Percentiles rank a stretch among this genome's conserved stretches.
These are phyloP conservation scores for Lagorchestes hirsutus DNA, from an alignment of 2,797 vertebrate genomes.

Conservation along the genomic window DNA sequence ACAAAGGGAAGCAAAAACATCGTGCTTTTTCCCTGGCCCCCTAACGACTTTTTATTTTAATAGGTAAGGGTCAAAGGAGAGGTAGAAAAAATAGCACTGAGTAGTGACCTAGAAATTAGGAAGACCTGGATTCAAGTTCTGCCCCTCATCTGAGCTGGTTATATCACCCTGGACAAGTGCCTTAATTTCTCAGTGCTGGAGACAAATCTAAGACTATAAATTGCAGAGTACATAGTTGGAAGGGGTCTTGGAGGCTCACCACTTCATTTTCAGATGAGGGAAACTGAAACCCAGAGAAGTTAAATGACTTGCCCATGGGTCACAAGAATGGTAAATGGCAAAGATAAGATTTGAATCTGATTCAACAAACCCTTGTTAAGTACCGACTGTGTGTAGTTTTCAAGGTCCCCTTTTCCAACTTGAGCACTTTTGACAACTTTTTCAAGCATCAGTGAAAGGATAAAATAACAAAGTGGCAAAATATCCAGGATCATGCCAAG, in stretches of 20 bases:
- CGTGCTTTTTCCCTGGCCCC: not conserved
- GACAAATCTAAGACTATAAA: not conserved
- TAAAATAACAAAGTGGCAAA: not conserved
- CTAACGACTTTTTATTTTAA: not conserved
- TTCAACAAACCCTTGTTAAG: not conserved
- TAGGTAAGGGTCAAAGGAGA: not conserved
- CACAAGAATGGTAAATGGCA: not conserved
- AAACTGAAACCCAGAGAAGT: not conserved
- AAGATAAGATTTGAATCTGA: not conserved
- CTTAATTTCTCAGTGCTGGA: not conserved
- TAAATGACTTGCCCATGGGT: not conserved
- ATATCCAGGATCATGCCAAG: not conserved
- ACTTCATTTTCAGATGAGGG: not conserved
- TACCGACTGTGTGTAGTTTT: not conserved
- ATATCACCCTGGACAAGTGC: not conserved
- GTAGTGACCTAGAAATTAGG: not conserved
- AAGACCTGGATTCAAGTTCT: not conserved
- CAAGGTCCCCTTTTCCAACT: not conserved
- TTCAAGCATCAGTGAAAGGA: not conserved
- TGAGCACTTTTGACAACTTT: not conserved
- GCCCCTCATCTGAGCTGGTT: not conserved
- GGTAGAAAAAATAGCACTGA: not conserved
- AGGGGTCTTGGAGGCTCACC: not conserved
- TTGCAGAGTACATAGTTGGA: not conserved
- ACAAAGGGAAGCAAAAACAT: not conserved